These are phyloP conservation scores for Drosophila murphyi DNA, from an alignment of 1,140 invertebrate species.

Conservation along the genomic window DNA sequence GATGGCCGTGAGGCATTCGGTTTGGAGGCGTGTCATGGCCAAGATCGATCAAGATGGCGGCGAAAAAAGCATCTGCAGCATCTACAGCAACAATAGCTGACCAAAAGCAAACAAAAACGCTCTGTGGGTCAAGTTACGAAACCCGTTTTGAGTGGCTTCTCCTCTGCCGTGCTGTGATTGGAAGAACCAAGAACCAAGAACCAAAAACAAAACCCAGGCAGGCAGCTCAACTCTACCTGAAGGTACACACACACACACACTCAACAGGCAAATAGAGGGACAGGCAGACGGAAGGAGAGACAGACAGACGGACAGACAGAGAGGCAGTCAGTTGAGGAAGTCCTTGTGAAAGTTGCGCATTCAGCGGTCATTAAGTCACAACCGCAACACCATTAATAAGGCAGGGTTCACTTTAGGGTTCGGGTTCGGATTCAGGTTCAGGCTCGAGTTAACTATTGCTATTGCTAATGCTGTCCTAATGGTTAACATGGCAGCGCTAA, in stretches of 20 bases:
- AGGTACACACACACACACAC: background rate
- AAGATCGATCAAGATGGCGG: conserved; percentile 61
- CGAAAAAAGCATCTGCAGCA: conserved; percentile 30
- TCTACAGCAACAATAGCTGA: conserved; percentile 24
- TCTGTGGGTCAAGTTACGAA: conserved; percentile 66
- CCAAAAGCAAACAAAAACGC: conserved; percentile 22
- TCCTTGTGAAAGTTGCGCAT: conserved; percentile 11
- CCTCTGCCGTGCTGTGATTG: conserved; percentile 60
- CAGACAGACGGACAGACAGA: too few species aligned
- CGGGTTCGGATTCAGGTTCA: background rate
- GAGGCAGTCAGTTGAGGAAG: background rate
- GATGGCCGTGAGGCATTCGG: conserved; percentile 3
- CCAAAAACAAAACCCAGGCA: background rate
- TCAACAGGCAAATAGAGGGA: background rate
- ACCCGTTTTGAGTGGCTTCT: conserved; percentile 52
- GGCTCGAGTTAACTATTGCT: background rate
- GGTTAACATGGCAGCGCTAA: conserved; percentile 65
- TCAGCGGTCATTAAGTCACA: conserved; percentile 59
- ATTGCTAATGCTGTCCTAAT: conserved; percentile 49
- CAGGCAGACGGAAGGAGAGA: too few species aligned
- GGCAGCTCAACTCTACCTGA: conserved; percentile 54
- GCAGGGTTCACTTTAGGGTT: conserved; percentile 11
- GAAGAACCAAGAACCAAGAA: conserved; percentile 52
- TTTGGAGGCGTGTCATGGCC: conserved; percentile 48
- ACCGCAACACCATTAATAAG: conserved; percentile 66